Evolutionary conservation across 2,888 invertebrate genomes (phyloP).

Genomic region (Tiliacea aurago): DNA sequence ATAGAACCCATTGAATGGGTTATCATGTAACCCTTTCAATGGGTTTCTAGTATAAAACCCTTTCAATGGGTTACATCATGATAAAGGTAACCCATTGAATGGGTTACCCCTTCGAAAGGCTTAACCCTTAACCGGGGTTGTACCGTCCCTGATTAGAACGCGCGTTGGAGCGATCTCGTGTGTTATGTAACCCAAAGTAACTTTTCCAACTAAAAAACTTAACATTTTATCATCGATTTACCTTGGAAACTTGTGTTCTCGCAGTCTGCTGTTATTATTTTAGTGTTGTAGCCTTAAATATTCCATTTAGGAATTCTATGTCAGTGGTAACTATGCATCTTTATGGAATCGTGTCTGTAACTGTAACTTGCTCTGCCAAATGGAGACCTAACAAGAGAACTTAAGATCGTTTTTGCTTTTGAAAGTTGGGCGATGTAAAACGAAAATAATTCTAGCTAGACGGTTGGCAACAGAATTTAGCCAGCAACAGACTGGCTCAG

Average conservation of each 20-base stretch:
- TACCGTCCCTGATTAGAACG: too few relatives aligned
- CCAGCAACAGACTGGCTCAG: constrained; percentile 72
- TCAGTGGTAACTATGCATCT: constrained; percentile 38
- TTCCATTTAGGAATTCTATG: constrained; percentile 52
- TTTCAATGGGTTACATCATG: too few relatives aligned
- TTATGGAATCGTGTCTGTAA: constrained; percentile 40
- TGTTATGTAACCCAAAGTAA: constrained; percentile 52
- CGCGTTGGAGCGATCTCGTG: constrained; percentile 32
- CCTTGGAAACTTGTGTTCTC: constrained; percentile 55
- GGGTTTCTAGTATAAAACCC: too few relatives aligned
- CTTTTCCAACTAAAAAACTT: constrained; percentile 54
- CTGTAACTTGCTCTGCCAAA: constrained; percentile 32
- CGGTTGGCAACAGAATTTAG: constrained; percentile 65
- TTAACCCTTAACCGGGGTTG: too few relatives aligned
- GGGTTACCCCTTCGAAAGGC: too few relatives aligned
- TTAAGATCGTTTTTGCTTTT: constrained; percentile 39
- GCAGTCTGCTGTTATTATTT: constrained; percentile 46
- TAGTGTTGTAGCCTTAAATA: constrained; percentile 48
- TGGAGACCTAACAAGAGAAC: constrained; percentile 15
- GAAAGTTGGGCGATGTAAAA: constrained; percentile 46
- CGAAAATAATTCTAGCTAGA: constrained; percentile 65
- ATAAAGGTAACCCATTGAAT: too few relatives aligned
- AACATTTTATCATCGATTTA: constrained; percentile 54
- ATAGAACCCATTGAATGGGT: too few relatives aligned
- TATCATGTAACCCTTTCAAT: too few relatives aligned